A percentile compares a stretch with the other conserved stretches of the same genome.
phyloP scores from a whole-genome alignment of 2,797 vertebrate species.

The Lepidocolaptes lacrymiger region DNA sequence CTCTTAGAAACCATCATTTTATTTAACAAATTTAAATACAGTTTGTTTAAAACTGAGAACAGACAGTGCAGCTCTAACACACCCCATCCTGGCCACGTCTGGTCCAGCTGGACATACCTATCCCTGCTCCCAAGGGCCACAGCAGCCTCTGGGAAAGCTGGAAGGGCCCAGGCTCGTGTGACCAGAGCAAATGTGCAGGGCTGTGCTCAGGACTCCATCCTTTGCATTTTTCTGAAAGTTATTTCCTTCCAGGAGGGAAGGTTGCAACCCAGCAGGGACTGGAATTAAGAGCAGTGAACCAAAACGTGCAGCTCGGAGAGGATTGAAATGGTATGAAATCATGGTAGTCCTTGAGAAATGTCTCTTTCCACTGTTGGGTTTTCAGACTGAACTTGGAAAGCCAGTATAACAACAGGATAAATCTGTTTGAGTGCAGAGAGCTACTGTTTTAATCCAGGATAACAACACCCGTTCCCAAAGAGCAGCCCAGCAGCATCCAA shows the following conservation, averaged over 20 bases:
- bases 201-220: neutral
- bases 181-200: neutral
- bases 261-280: conserved; percentile 44
- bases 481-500: conserved; percentile 17
- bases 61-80: conserved; percentile 48
- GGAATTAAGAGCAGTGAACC: conserved; percentile 49
- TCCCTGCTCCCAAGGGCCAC: neutral
- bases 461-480: neutral
- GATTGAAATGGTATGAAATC: neutral
- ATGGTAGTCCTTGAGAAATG: neutral
- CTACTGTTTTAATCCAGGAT: neutral
- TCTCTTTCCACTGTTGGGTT: neutral
- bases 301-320: conserved; percentile 71
- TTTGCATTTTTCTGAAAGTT: conserved; percentile 3
- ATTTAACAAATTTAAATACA: conserved; percentile 78
- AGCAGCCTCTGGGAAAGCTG: neutral
- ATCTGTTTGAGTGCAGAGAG: conserved; percentile 13
- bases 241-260: conserved; percentile 30
- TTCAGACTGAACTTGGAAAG: neutral
- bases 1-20: conserved; percentile 78
- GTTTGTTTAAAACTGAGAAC: conserved; percentile 76
- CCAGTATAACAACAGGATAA: neutral
- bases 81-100: neutral
- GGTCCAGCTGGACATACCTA: neutral
- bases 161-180: neutral